Percentiles rank a stretch among this genome's conserved stretches.
Conservation (phyloP, 2,888 invertebrate genomes). For the Phyto melanocephala region DNA sequence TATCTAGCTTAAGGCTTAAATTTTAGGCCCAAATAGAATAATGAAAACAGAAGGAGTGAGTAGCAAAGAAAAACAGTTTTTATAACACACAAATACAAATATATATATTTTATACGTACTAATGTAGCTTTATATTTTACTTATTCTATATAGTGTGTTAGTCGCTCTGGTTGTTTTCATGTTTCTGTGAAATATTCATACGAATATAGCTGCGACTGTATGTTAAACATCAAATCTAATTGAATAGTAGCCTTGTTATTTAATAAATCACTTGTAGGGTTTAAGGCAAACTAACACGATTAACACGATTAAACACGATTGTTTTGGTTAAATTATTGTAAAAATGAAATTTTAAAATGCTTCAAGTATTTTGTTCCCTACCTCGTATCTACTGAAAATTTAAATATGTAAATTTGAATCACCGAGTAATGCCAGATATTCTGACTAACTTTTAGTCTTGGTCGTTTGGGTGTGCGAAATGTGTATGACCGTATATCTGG, state of each 20-base stretch:
- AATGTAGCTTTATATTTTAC: neutral
- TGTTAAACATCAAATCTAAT: too few species aligned
- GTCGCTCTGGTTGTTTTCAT: slow-evolving; percentile 24
- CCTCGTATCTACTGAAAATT: neutral
- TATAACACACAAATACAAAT: neutral
- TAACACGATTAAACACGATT: too few species aligned
- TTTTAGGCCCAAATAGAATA: neutral
- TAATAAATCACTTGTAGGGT: too few species aligned
- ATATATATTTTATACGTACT: neutral
- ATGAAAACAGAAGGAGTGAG: neutral
- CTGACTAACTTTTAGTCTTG: neutral
- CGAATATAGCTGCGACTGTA: too few species aligned
- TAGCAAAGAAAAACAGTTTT: slow-evolving; percentile 9
- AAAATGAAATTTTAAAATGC: too few species aligned
- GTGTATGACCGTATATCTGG: neutral
- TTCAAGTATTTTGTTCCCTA: neutral
- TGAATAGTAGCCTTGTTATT: too few species aligned
- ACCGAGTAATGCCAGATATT: slow-evolving; percentile 61
- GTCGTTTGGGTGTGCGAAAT: neutral
- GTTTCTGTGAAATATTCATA: too few species aligned
- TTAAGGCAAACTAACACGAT: too few species aligned
- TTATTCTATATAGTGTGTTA: slow-evolving; percentile 25
- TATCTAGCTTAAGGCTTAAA: slow-evolving; percentile 10
- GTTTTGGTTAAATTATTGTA: too few species aligned
- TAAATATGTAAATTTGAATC: slow-evolving; percentile 66